phyloP scores from a whole-genome alignment of 2,797 vertebrate genomes.

The Poeciliopsis turneri region DNA sequence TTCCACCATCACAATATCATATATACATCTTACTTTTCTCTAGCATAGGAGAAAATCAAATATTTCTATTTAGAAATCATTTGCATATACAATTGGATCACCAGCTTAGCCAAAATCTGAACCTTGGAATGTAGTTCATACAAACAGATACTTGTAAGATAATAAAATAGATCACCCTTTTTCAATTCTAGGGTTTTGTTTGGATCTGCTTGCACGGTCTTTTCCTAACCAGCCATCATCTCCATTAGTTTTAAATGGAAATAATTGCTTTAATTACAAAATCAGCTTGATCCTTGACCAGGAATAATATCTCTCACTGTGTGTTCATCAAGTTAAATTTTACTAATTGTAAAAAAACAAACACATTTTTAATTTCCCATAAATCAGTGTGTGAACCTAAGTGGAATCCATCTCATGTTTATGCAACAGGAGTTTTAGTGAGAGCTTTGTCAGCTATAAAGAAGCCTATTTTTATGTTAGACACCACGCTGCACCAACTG shows the following conservation, averaged over 20 bases:
- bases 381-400: not conserved
- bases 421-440: not conserved
- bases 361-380: not conserved
- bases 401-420: not conserved
- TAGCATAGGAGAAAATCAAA: not conserved
- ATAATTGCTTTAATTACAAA: not conserved
- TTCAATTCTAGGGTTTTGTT: not conserved
- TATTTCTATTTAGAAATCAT: too few species aligned
- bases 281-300: not conserved
- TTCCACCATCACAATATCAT: not conserved
- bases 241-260: not conserved
- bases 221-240: not conserved
- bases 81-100: not conserved
- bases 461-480: conserved; percentile 16
- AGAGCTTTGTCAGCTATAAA: conserved; percentile 8
- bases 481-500: conserved; percentile 5
- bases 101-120: not conserved
- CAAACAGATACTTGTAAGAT: not conserved
- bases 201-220: not conserved
- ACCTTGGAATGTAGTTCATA: not conserved
- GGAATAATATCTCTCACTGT: not conserved
- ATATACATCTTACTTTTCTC: not conserved
- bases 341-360: not conserved
- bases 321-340: not conserved
- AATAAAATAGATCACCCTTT: not conserved